Percentiles rank a stretch among this genome's conserved stretches.
Conservation (phyloP, 1,140 invertebrate genomes). For the Brachionus paranguensis region DNA sequence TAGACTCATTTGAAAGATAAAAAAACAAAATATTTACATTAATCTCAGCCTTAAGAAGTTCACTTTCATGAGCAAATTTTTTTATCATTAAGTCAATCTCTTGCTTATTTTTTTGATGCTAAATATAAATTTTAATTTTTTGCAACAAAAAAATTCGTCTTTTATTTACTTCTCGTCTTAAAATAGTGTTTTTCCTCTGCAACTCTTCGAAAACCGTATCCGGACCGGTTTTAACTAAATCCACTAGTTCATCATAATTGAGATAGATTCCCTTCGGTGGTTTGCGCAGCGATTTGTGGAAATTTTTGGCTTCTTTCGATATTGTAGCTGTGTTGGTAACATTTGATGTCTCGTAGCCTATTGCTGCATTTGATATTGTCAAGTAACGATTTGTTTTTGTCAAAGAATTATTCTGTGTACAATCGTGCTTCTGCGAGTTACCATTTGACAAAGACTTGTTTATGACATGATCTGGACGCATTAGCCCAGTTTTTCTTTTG, state of each 20-base stretch:
- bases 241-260: constrained; percentile 86
- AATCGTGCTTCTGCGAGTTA: not conserved
- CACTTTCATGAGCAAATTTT: not conserved
- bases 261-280: constrained; percentile 92
- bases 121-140: not conserved
- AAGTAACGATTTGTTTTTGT: constrained; percentile 64
- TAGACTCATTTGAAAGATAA: not conserved
- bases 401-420: not conserved
- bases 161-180: not conserved
- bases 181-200: not conserved
- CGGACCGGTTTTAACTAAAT: constrained; percentile 63
- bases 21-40: not conserved
- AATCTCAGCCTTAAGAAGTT: not conserved
- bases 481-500: constrained; percentile 63
- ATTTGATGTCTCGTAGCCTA: constrained; percentile 46
- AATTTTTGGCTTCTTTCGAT: constrained; percentile 11
- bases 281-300: constrained; percentile 60
- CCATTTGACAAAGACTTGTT: constrained; percentile 15
- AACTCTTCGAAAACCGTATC: not conserved
- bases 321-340: constrained; percentile 62
- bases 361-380: constrained; percentile 59
- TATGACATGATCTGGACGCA: constrained; percentile 37
- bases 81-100: not conserved
- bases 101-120: constrained; percentile 10
- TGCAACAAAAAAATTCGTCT: not conserved